A percentile compares a stretch with the other conserved stretches of the same genome.
These are phyloP conservation scores for Pachyuromys duprasi DNA, from an alignment of 2,797 vertebrate species.

Conservation along the genomic window DNA sequence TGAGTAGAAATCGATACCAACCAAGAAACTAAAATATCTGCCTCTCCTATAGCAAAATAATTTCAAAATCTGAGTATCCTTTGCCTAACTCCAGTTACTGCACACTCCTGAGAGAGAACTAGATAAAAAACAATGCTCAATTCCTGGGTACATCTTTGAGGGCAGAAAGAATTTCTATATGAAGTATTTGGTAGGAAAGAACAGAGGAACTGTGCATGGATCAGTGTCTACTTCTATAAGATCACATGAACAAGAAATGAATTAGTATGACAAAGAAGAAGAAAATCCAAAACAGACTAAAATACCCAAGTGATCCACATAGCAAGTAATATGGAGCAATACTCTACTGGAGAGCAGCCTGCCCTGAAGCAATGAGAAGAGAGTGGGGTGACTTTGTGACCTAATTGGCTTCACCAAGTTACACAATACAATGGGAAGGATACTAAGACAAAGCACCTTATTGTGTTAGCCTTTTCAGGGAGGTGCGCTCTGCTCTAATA, in stretches of 20 bases:
- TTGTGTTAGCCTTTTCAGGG: neutral
- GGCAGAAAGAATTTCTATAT: neutral
- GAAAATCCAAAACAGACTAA: neutral
- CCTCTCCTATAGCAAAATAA: neutral
- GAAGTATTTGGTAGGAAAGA: neutral
- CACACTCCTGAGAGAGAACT: conserved; percentile 11
- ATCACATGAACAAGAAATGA: neutral
- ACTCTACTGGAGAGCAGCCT: neutral
- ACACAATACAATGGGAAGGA: neutral
- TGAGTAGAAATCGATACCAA: neutral
- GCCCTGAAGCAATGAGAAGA: neutral
- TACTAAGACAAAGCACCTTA: neutral
- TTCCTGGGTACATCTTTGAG: neutral
- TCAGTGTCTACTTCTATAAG: neutral
- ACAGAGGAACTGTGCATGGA: neutral
- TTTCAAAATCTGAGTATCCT: neutral
- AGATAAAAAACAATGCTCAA: neutral
- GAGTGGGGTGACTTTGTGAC: neutral
- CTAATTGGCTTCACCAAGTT: neutral
- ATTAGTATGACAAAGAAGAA: neutral
- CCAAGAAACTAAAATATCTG: neutral
- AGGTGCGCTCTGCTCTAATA: neutral
- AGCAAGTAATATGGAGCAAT: neutral
- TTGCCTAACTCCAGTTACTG: neutral
- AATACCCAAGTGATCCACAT: neutral